Conservation (phyloP, 1,140 invertebrate genomes). For the Cyrtorhinus lividipennis region DNA sequence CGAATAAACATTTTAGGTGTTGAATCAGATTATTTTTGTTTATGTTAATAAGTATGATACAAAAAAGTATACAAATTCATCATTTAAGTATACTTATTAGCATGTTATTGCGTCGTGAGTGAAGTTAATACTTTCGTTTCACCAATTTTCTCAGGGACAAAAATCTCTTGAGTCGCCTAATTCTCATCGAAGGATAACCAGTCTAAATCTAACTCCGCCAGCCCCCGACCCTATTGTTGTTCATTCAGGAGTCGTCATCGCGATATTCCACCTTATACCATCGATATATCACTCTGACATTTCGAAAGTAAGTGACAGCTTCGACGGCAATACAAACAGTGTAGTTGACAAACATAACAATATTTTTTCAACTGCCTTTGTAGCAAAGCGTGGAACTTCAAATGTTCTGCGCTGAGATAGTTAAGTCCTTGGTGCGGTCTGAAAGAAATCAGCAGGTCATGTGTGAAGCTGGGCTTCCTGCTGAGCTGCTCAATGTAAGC, state of each 20-base stretch:
- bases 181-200: constrained; percentile 39
- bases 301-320: constrained; percentile 26
- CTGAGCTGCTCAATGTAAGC: constrained; percentile 66
- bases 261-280: constrained; percentile 83
- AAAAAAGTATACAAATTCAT: no score
- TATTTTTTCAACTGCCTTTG: constrained; percentile 1
- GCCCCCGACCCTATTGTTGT: constrained; percentile 78
- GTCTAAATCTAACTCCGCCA: constrained; percentile 60
- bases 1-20: no score
- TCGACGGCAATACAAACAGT: not conserved
- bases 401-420: constrained; percentile 68
- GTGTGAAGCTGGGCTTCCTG: constrained; percentile 85
- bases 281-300: constrained; percentile 45
- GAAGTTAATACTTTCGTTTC: not conserved
- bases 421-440: constrained; percentile 81
- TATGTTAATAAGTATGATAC: no score
- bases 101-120: no score
- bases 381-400: constrained; percentile 50
- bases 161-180: constrained; percentile 35
- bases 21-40: no score
- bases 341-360: not conserved
- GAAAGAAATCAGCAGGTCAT: constrained; percentile 89
- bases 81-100: no score
- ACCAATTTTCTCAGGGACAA: constrained; percentile 30
- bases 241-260: constrained; percentile 90